Conservation (phyloP, 1,140 invertebrate genomes). For the Drosophila repletoides region DNA sequence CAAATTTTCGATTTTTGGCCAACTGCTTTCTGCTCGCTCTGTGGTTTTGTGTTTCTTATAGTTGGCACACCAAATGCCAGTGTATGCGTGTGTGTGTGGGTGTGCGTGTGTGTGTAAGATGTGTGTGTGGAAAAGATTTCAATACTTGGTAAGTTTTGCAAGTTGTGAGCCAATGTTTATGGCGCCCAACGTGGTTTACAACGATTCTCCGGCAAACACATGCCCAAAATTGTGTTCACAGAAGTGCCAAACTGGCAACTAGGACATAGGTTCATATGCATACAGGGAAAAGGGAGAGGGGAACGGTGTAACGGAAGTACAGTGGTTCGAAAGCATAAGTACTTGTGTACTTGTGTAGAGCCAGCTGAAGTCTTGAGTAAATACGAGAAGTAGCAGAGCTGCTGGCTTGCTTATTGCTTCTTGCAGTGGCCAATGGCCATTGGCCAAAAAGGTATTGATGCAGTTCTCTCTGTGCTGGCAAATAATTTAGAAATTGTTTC, state of each 20-base stretch:
- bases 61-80: conserved; percentile 35
- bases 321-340: conserved; percentile 1
- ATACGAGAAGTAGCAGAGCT: background rate
- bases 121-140: conserved; percentile 65
- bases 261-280: conserved; percentile 35
- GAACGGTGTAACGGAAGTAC: background rate
- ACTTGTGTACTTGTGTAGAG: conserved; percentile 2
- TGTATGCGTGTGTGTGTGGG: background rate
- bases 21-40: conserved; percentile 38
- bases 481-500: too few species aligned
- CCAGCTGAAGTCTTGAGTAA: conserved; percentile 1
- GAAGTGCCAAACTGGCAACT: conserved; percentile 32
- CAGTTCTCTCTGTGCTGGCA: too few species aligned
- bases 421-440: too few species aligned
- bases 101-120: conserved; percentile 14
- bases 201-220: conserved; percentile 25
- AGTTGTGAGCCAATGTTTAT: conserved; percentile 72
- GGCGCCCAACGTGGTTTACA: conserved; percentile 48
- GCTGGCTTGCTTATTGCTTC: background rate
- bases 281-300: background rate
- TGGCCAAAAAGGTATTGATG: too few species aligned
- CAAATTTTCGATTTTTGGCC: conserved; percentile 42
- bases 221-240: conserved; percentile 19
- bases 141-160: conserved; percentile 67
- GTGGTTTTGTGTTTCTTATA: conserved; percentile 52